These are phyloP conservation scores for Labeo calbasu DNA, from an alignment of 2,797 vertebrate species.

Conservation along the genomic window DNA sequence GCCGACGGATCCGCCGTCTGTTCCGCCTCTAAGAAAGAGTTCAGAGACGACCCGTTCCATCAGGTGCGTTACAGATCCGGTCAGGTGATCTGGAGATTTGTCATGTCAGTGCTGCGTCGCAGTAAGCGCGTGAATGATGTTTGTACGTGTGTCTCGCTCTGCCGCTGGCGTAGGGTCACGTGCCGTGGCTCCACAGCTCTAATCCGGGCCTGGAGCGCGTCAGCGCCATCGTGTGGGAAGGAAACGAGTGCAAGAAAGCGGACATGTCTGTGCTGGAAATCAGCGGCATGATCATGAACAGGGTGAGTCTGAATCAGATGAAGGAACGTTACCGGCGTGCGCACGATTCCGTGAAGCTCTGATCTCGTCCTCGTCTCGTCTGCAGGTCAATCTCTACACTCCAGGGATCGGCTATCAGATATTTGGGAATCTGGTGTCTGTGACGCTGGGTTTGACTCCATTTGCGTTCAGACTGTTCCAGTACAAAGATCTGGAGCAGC, in stretches of 20 bases:
- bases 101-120: not conserved
- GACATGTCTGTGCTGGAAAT: constrained; percentile 99
- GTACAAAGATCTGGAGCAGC: constrained; percentile 88
- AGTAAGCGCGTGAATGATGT: not conserved
- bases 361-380: not conserved
- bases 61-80: constrained; percentile 77
- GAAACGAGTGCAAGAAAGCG: constrained; percentile 97
- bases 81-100: no score
- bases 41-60: constrained; percentile 96
- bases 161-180: constrained; percentile 81
- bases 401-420: constrained; percentile 97
- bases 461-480: constrained; percentile 91
- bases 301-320: constrained; percentile 76
- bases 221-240: constrained; percentile 98
- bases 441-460: constrained; percentile 91
- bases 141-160: not conserved
- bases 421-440: constrained; percentile 90
- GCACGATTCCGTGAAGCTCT: no score
- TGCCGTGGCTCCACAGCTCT: constrained; percentile 93
- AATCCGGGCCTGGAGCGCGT: constrained; percentile 95
- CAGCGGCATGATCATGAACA: constrained; percentile 99
- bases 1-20: constrained; percentile 87
- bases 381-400: constrained; percentile 83
- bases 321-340: not conserved
- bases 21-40: constrained; percentile 90